Evolutionary conservation across 2,797 vertebrate species (phyloP).

Genomic region (Manis javanica): DNA sequence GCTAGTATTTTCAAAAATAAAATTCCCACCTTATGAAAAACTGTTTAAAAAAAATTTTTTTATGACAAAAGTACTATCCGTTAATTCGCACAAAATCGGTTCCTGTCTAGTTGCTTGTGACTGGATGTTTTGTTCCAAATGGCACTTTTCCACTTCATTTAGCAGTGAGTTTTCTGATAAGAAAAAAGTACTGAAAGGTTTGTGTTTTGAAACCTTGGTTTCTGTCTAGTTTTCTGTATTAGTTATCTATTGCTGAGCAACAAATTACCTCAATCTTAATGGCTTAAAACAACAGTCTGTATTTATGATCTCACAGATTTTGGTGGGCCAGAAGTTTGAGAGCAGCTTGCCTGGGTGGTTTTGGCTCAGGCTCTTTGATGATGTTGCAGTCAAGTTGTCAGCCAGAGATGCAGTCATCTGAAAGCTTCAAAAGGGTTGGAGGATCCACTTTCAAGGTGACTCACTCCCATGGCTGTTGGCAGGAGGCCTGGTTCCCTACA

Average conservation of each 20-base stretch:
- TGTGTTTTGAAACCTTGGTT: not conserved
- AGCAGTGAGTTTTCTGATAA: not conserved
- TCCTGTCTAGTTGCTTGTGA: not conserved
- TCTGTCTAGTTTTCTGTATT: not conserved
- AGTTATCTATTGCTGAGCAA: not conserved
- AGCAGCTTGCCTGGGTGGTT: not conserved
- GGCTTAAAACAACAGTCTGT: not conserved
- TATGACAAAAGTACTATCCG: not conserved
- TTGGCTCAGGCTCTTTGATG: not conserved
- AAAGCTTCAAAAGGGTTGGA: not conserved
- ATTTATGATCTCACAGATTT: not conserved
- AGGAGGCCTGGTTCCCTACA: not conserved
- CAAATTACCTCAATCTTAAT: not conserved
- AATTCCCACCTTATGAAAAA: not conserved
- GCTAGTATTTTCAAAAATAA: conserved; percentile 32
- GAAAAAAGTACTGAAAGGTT: not conserved
- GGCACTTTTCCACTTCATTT: not conserved
- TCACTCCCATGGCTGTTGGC: not conserved
- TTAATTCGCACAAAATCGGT: conserved; percentile 14
- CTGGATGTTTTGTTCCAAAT: not conserved
- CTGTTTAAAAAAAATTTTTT: not conserved
- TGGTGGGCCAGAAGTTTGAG: not conserved
- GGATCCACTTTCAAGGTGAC: not conserved
- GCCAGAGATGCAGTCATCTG: not conserved
- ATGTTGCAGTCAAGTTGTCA: not conserved